These are phyloP conservation scores for Standfussiana lucernea DNA, from an alignment of 2,888 invertebrate species.

Conservation along the genomic window DNA sequence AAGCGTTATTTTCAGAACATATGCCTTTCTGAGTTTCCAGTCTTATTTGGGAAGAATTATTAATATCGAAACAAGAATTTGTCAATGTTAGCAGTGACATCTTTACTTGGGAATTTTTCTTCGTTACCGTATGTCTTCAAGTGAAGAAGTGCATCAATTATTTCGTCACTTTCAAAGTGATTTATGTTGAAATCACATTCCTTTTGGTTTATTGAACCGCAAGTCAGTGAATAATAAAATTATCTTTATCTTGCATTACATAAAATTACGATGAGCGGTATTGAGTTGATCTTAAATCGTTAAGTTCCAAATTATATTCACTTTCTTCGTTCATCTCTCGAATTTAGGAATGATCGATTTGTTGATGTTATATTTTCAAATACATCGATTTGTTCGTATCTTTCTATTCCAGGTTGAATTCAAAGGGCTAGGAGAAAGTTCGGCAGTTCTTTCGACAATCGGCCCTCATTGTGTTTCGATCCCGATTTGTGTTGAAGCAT, in stretches of 20 bases:
- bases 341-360: conserved; percentile 31
- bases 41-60: conserved; percentile 6
- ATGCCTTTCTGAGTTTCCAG: neutral
- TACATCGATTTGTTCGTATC: conserved; percentile 29
- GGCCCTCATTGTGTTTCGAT: conserved; percentile 81
- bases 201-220: conserved; percentile 29
- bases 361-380: conserved; percentile 27
- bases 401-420: conserved; percentile 66
- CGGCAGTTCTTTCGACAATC: conserved; percentile 82
- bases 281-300: conserved; percentile 35
- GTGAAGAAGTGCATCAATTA: conserved; percentile 17
- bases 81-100: conserved; percentile 5
- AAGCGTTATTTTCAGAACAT: conserved; percentile 11
- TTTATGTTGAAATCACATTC: conserved; percentile 46
- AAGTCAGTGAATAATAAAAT: conserved; percentile 37
- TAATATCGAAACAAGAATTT: conserved; percentile 2
- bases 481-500: conserved; percentile 81
- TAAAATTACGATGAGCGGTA: conserved; percentile 61
- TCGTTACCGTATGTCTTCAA: neutral
- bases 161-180: conserved; percentile 41
- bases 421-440: conserved; percentile 88
- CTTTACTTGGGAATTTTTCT: conserved; percentile 22
- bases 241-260: conserved; percentile 36
- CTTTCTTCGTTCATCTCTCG: conserved; percentile 23
- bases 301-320: conserved; percentile 15